phyloP scores from a whole-genome alignment of 2,888 invertebrate genomes.

The Flabesymbios commensalis region DNA sequence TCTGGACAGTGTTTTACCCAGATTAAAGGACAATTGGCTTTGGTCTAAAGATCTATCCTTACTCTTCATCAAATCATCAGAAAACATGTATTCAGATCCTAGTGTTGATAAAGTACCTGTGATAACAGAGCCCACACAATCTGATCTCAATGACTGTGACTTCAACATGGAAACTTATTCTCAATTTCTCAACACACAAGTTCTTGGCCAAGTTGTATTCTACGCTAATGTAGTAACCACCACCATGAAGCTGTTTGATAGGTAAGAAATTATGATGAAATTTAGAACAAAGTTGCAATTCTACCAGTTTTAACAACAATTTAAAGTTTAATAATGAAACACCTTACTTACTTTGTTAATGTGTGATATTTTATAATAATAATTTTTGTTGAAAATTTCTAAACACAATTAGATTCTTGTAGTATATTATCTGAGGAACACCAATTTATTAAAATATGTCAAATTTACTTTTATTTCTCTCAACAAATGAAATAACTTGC shows the following conservation, averaged over 20 bases:
- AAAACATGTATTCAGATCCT: background rate
- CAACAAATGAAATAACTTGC: too few species aligned
- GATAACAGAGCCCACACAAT: conserved; percentile 2
- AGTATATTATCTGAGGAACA: too few species aligned
- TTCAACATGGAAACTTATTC: conserved; percentile 38
- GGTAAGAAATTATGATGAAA: conserved; percentile 43
- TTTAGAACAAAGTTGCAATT: too few species aligned
- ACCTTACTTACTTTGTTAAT: too few species aligned
- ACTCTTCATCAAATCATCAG: conserved; percentile 31
- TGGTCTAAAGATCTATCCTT: conserved; percentile 40
- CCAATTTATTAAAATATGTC: too few species aligned
- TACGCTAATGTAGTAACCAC: conserved; percentile 80
- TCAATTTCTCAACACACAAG: conserved; percentile 69
- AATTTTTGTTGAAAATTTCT: too few species aligned
- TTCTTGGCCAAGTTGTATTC: conserved; percentile 80
- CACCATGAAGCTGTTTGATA: conserved; percentile 73
- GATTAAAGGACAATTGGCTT: conserved; percentile 39
- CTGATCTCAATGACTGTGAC: too few species aligned
- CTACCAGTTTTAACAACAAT: too few species aligned
- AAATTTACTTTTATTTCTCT: too few species aligned
- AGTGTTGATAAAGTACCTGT: conserved; percentile 5
- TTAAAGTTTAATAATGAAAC: too few species aligned
- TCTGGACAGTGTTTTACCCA: conserved; percentile 27
- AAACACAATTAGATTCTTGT: too few species aligned
- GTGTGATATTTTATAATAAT: too few species aligned